Percentiles rank a stretch among this genome's conserved stretches.
Conservation (phyloP, 2,797 vertebrate genomes). For the Semaprochilodus insignis region DNA sequence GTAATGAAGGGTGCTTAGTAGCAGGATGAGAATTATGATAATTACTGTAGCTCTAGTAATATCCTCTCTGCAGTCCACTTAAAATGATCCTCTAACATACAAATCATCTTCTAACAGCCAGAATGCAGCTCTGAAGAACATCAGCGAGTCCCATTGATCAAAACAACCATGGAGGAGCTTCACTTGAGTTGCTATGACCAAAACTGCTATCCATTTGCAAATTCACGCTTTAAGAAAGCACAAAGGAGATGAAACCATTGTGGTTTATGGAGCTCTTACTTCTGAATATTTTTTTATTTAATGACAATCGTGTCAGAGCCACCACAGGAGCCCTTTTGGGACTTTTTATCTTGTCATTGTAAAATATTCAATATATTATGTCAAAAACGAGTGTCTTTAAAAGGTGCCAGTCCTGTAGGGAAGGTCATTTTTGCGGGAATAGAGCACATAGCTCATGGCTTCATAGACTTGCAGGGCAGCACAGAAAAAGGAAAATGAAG, state of each 20-base stretch:
- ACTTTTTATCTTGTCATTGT: conserved; percentile 1
- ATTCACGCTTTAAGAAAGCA: neutral
- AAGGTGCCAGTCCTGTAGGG: neutral
- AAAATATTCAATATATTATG: conserved; percentile 30
- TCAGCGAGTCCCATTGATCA: neutral
- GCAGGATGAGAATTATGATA: conserved; percentile 29
- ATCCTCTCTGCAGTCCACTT: conserved; percentile 26
- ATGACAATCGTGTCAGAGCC: neutral
- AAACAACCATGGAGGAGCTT: neutral
- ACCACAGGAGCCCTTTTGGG: conserved; percentile 14
- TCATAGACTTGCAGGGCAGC: conserved; percentile 30
- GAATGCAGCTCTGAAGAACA: neutral
- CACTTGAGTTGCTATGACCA: neutral
- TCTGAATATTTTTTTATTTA: neutral
- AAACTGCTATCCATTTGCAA: neutral
- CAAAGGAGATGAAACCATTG: neutral
- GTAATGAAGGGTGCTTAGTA: conserved; percentile 26
- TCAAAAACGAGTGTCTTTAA: conserved; percentile 27
- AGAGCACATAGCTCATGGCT: neutral
- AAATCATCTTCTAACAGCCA: neutral
- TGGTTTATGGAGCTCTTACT: neutral
- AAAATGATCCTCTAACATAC: conserved; percentile 24
- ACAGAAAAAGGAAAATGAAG: conserved; percentile 38
- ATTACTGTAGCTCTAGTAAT: conserved; percentile 25
- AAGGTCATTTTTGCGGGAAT: neutral